phyloP scores from a whole-genome alignment of 2,113 vertebrate species.

The Verasper variegatus region DNA sequence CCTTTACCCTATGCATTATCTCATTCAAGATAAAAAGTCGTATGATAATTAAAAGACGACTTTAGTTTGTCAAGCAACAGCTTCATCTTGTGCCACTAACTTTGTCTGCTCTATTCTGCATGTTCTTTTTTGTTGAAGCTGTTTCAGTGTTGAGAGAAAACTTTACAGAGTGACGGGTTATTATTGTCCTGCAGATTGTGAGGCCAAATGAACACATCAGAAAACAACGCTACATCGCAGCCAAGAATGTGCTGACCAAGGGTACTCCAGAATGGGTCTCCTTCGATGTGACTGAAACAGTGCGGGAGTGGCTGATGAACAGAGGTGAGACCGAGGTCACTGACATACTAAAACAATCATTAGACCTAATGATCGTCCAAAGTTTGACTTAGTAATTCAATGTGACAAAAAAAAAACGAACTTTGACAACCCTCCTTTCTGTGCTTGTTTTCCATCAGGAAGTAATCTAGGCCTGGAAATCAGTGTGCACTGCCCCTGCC shows the following conservation, averaged over 20 bases:
- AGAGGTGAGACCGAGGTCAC: constrained; percentile 82
- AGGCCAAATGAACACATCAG: constrained; percentile 90
- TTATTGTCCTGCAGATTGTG: constrained; percentile 82
- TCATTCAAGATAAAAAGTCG: not conserved
- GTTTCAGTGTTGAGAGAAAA: not conserved
- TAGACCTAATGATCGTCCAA: not conserved
- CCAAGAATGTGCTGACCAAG: constrained; percentile 89
- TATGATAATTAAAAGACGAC: not conserved
- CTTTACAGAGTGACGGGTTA: not conserved
- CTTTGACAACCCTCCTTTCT: not conserved
- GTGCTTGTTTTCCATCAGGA: constrained; percentile 77
- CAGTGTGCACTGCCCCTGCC: constrained; percentile 93
- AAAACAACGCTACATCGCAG: constrained; percentile 91
- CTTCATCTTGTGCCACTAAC: not conserved
- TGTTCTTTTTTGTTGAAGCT: not conserved
- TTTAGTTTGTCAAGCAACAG: not conserved
- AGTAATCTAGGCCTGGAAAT: constrained; percentile 92
- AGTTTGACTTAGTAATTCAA: not conserved
- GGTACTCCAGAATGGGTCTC: constrained; percentile 90
- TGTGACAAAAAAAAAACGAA: not conserved
- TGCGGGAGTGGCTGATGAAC: constrained; percentile 90
- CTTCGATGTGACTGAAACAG: constrained; percentile 93
- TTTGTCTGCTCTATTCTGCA: not conserved
- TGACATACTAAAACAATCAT: not conserved
- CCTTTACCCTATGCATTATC: not conserved